phyloP scores from a whole-genome alignment of 2,888 invertebrate species.

The Xanthorhoe spadicearia region DNA sequence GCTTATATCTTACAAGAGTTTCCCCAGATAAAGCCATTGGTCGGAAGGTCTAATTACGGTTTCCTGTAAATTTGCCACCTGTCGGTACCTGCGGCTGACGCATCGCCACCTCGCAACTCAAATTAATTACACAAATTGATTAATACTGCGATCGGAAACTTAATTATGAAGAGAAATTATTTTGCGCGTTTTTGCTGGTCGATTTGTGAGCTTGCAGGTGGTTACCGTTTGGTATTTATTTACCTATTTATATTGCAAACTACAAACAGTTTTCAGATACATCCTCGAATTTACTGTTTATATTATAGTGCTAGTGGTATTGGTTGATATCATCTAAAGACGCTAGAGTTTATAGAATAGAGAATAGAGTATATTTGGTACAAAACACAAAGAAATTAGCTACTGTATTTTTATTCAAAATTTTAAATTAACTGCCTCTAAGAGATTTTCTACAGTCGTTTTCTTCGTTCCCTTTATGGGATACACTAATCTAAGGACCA shows the following conservation, averaged over 20 bases:
- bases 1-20: neutral
- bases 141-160: constrained; percentile 69
- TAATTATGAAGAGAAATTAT: constrained; percentile 68
- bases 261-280: no score
- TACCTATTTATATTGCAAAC: neutral
- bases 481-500: neutral
- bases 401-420: no score
- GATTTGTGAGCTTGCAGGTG: constrained; percentile 38
- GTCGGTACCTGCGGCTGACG: constrained; percentile 75
- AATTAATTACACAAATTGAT: constrained; percentile 81
- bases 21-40: constrained; percentile 19
- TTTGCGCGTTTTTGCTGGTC: constrained; percentile 58
- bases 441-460: neutral
- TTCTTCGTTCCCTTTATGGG: neutral
- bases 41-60: constrained; percentile 48
- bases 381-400: no score
- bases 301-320: no score
- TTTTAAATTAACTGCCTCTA: no score
- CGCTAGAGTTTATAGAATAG: neutral
- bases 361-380: neutral
- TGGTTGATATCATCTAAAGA: neutral
- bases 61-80: constrained; percentile 84
- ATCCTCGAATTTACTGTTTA: no score
- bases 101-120: constrained; percentile 67
- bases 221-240: constrained; percentile 9